Evolutionary conservation across 2,113 vertebrate species (phyloP).

Genomic region (Colinus virginianus): DNA sequence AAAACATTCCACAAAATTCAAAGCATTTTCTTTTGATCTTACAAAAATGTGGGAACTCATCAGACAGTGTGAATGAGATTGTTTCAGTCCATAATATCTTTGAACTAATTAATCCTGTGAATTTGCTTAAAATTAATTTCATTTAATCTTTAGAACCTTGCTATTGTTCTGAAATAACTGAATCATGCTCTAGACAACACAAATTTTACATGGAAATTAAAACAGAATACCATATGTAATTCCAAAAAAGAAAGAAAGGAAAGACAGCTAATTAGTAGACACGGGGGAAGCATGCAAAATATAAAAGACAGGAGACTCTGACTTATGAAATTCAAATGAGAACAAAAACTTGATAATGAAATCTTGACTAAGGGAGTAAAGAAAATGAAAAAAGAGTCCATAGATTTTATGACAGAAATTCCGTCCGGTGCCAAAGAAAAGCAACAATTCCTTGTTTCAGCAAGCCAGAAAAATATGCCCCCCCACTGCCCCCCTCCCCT

Average conservation of each 20-base stretch:
- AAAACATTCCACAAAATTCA: background rate
- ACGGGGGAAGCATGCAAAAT: background rate
- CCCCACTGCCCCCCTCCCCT: too few relatives aligned
- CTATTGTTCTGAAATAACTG: background rate
- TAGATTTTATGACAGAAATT: background rate
- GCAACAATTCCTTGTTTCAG: background rate
- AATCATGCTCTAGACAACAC: accelerated
- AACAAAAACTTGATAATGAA: background rate
- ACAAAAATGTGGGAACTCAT: background rate
- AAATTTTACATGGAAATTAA: background rate
- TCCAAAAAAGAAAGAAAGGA: background rate
- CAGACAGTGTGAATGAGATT: accelerated
- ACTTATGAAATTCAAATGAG: background rate
- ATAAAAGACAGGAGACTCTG: background rate
- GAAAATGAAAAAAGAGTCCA: background rate
- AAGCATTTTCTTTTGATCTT: background rate
- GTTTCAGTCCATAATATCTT: background rate
- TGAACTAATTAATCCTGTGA: too few relatives aligned
- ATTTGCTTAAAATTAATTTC: background rate
- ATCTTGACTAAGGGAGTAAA: background rate
- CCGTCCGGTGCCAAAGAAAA: background rate
- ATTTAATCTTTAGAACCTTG: background rate
- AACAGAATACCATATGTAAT: background rate
- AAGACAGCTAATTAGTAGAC: background rate
- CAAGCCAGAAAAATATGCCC: background rate